Base-by-base conservation (phyloP, 2,888 invertebrate genomes). In the Polyommatus iphigenia region DNA sequence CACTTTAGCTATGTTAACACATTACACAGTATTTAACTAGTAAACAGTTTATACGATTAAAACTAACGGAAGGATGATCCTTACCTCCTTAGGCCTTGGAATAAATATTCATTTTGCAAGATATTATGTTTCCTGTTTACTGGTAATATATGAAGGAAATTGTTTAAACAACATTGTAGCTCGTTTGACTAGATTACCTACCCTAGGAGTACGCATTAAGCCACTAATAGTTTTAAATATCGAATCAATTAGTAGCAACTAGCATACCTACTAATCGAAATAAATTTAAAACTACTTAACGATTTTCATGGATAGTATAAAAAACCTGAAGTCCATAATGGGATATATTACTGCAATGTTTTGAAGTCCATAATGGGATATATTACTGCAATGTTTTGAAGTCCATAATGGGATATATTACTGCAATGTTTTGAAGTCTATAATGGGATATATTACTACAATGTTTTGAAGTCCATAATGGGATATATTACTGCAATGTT, bases 41-140 rank as follows among this genome's bases (percentile, higher is more conserved):
- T 67, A 32, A 29, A 20, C 18, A 54, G 18, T 54, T 54, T 7
- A 24, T 73, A 50, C 50, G 6, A 46, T 24, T 50, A 50, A 3
- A 75, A 50, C 50, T 41, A 78, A 73, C 57, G 73, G 77, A 78
- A 78, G 77, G 77, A 78, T 78, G 59, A 50, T 59, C 36, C 57
- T 54, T 41, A 73, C 41, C 15, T 78, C 54, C 29, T 67, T 54
- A 20, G 57, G 73, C 77, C 77, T 78, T 73, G 72, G 41, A 78
- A 36, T 73, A 41, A 57, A 78, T 78, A 78, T 78, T 72, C 54
- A 73, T 78, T 73, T 78, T 71, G 72, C 77, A 77, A 77, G 57
- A 57, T 36, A 77, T 67, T 77, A 57, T 36, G 73, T 57, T 78
- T 78, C 77, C 77, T 73, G 77, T 59, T 78, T 59, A 77, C 77